phyloP scores from a whole-genome alignment of 2,888 invertebrate species.

The Pomacea canaliculata region DNA sequence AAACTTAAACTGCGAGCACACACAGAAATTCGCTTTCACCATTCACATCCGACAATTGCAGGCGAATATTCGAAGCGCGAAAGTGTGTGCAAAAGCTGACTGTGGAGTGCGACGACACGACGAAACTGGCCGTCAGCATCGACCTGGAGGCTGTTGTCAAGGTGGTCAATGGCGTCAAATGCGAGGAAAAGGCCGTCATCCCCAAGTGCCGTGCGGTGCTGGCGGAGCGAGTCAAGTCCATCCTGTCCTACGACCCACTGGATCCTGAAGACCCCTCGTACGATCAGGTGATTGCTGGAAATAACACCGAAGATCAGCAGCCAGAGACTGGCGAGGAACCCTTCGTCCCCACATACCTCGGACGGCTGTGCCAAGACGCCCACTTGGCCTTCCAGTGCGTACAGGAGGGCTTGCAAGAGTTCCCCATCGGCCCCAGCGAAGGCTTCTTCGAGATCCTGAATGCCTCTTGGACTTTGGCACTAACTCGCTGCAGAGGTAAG shows the following conservation, averaged over 20 bases:
- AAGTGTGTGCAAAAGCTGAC: constrained; percentile 11
- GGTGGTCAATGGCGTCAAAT: background rate
- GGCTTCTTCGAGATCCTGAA: constrained; percentile 1
- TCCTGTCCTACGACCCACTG: constrained; percentile 15
- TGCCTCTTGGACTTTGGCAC: constrained; percentile 5
- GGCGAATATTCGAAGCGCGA: constrained; percentile 21
- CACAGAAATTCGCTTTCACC: no score
- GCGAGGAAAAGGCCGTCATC: constrained; percentile 10
- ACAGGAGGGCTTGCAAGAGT: constrained; percentile 8
- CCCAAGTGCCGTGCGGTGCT: constrained; percentile 19
- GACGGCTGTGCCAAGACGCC: constrained; percentile 20
- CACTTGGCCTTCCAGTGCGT: constrained; percentile 23
- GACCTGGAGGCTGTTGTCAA: constrained; percentile 5
- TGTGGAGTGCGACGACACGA: constrained; percentile 13
- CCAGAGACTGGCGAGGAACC: no score
- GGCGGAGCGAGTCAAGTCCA: background rate
- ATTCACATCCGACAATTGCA: background rate
- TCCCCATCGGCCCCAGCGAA: background rate
- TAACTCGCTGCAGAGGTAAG: constrained; percentile 13
- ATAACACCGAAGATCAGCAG: background rate
- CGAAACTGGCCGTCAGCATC: constrained; percentile 1
- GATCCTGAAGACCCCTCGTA: constrained; percentile 7
- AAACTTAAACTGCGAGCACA: no score
- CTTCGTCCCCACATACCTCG: constrained; percentile 14
- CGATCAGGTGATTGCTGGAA: background rate